Evolutionary conservation across 2,113 vertebrate species (phyloP).

Genomic region (Xiphias gladius): DNA sequence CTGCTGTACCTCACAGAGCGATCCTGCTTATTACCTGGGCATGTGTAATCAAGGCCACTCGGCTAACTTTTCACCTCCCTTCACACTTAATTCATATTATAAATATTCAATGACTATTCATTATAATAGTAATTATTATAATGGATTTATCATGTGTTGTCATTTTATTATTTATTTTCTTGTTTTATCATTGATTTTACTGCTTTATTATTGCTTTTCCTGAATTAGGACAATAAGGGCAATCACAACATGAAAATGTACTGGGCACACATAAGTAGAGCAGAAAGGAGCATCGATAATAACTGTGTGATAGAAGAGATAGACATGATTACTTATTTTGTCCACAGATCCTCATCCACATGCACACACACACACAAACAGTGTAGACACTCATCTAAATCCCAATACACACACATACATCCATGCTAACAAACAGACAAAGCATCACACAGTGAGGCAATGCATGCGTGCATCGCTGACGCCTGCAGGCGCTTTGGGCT

Average conservation of each 20-base stretch:
- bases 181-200: too few species aligned
- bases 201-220: too few species aligned
- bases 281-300: conserved; percentile 61
- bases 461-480: conserved; percentile 78
- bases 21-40: too few species aligned
- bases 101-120: too few species aligned
- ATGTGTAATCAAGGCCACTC: too few species aligned
- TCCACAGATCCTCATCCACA: conserved; percentile 55
- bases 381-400: conserved; percentile 17
- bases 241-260: conserved; percentile 11
- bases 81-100: too few species aligned
- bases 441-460: conserved; percentile 77
- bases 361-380: conserved; percentile 32
- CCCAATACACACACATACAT: conserved; percentile 55
- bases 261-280: conserved; percentile 17
- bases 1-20: too few species aligned
- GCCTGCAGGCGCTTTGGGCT: conserved; percentile 76
- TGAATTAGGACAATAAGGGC: neutral
- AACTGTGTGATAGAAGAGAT: conserved; percentile 68
- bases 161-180: too few species aligned
- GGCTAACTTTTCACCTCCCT: too few species aligned
- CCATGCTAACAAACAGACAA: conserved; percentile 74
- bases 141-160: too few species aligned
- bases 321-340: conserved; percentile 76
- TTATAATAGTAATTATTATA: too few species aligned